Conservation (phyloP, 1,140 invertebrate species). For the Ceratosolen fusciceps region DNA sequence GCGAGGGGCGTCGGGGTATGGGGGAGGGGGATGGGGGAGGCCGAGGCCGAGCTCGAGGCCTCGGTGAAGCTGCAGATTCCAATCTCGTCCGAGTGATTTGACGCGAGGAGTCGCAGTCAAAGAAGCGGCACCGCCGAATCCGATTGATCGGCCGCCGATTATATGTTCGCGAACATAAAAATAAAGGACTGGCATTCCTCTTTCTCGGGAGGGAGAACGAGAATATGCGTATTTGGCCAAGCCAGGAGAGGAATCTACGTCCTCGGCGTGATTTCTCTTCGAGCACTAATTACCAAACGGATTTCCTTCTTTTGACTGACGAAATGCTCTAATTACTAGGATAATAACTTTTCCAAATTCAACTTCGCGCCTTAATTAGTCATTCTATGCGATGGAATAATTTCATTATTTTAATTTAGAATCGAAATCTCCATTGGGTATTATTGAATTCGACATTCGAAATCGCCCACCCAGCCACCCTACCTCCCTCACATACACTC, state of each 20-base stretch:
- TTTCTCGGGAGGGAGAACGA: not conserved
- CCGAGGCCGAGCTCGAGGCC: not conserved
- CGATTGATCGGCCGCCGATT: not conserved
- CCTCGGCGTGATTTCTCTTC: not conserved
- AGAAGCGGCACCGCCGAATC: not conserved
- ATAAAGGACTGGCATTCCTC: not conserved
- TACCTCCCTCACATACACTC: too few relatives aligned
- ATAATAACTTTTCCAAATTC: not conserved
- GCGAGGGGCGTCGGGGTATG: not conserved
- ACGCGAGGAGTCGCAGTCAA: not conserved
- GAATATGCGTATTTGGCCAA: not conserved
- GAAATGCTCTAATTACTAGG: not conserved
- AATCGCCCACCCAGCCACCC: too few relatives aligned
- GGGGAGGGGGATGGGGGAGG: not conserved
- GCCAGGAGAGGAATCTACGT: not conserved
- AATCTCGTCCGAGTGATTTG: conserved; percentile 11
- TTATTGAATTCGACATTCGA: not conserved
- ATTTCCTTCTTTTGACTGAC: not conserved
- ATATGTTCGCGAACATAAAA: not conserved
- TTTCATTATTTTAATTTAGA: not conserved
- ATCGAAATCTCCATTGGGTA: not conserved
- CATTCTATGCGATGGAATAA: not conserved
- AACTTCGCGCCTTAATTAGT: not conserved
- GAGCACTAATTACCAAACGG: not conserved
- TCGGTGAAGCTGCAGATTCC: not conserved